Evolutionary conservation across 2,113 vertebrate genomes (phyloP).

Genomic region (Tricholaema leucomelas): DNA sequence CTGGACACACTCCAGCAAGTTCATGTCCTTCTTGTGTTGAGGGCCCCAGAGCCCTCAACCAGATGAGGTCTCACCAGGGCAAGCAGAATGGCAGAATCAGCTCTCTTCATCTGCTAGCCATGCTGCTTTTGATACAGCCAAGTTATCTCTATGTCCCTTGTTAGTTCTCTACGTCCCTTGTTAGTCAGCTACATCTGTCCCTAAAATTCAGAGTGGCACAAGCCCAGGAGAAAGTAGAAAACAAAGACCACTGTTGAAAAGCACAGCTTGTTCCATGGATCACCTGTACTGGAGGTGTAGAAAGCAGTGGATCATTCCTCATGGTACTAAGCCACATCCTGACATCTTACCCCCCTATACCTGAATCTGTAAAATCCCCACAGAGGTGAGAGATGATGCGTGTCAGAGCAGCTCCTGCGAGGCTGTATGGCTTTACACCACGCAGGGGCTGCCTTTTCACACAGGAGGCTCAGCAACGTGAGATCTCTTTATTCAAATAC

Average conservation of each 20-base stretch:
- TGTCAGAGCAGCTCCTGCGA: neutral
- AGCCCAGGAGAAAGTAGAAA: neutral
- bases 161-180: neutral
- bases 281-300: neutral
- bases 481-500: neutral
- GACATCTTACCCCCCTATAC: neutral
- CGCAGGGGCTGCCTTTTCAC: neutral
- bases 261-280: neutral
- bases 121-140: neutral
- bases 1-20: too few relatives aligned
- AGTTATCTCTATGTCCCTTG: neutral
- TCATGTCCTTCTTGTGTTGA: too few relatives aligned
- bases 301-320: neutral
- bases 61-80: too few relatives aligned
- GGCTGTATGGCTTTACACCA: neutral
- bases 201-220: neutral
- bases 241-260: neutral
- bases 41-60: too few relatives aligned
- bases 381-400: neutral
- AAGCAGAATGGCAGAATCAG: too few relatives aligned
- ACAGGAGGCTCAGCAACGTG: neutral
- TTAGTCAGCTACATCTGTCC: neutral
- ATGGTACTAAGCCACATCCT: neutral
- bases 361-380: neutral
- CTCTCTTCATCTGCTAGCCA: too few relatives aligned